Evolutionary conservation across 2,113 vertebrate species (phyloP), one percentile per base, ranked within the genome.

Genomic region (Heterochromis multidens): DNA sequence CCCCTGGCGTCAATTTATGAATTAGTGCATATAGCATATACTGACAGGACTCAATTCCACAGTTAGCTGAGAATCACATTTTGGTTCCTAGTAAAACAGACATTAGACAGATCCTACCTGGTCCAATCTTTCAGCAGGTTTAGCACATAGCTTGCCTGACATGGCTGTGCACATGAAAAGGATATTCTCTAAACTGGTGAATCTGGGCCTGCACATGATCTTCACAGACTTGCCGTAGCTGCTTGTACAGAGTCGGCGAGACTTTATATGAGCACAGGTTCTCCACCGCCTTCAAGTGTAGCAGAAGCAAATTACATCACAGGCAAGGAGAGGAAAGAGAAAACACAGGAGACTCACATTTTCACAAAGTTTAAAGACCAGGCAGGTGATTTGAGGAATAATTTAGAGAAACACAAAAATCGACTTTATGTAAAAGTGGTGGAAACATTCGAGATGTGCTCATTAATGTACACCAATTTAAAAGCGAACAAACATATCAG

Each of bases 181-280:
- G 92, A 95, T 94, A 95, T 99, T 99, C 98, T 97, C 98, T 97
- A 93, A 99, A 99, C 52, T 99, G 97, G 79, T 98, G 96, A 90
- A 99, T 99, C 93, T 99, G 99, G 94, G 98, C 98, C 96, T 97
- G 98, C 92, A 99, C 99, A 74, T 99, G 98, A 92, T 99, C 99
- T 95, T 99, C 99, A 94, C 99, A 99, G 86, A 99, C 98, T 91
- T 98, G 97, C 74, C 98, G 97, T 85, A 99, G 95, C 81, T 99
- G 98, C 94, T 98, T 99, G 95, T 99, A 99, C 80, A 99, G 96
- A 62, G 98, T 99, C 58, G 98, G 97, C 91, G 99, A 99, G 87
- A 99, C 99, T 96, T 99, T 99, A 95, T 99, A 98, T 4, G 98
- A 99, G 93, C 99, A 99, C 83, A 99, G 97, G 93, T 99, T 99